Base-by-base conservation (phyloP, 2,888 invertebrate genomes). In the Coecobrya sp. region DNA sequence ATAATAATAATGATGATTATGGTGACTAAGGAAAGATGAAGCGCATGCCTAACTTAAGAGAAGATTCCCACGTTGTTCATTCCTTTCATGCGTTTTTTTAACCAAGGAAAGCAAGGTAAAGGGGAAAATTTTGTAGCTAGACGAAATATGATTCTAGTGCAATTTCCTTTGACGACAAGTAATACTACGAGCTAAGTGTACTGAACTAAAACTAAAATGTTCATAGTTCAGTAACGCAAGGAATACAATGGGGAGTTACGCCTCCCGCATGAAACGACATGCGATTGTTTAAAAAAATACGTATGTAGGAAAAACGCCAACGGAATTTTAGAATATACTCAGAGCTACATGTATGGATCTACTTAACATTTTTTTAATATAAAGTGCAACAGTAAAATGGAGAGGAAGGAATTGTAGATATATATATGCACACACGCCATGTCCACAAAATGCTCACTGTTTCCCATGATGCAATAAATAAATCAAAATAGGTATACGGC, bases 1-100 rank as follows among this genome's bases (percentile, higher is more conserved):
- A 90, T 90, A 62, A 27, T 27, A 30, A 91, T 87, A 52, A 49
- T 76, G 45, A 5, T 49, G n/a, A n/a, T 70, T 4, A 5, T 70
- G n/a, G 70, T 70, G 16, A 52, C 86, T 91, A 65, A n/a, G 49
- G 36, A 86, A 86, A 91, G 79, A 91, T 86, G 79, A 86, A 79
- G 22, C 25, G 19, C 79, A 65, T 65, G 68, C 49, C 30, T 45
- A 30, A 55, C 49, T 49, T 45, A 30, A 55, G 81, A 52, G 68
- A 87, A 82, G 30, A 68, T 91, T 91, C 91, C 91, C 91, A 91
- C 91, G 91, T 87, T 82, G 70, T 45, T 30, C 36, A 42, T 70
- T 91, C 52, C 62, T 91, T 86, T 86, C 86, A 91, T 91, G 81
- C 25, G 36, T 49, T 11, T 62, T 27, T 79, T 49, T 19, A 36